Evolutionary conservation across 2,797 vertebrate species (phyloP), one percentile per base, ranked within the genome.

Genomic region (Peromyscus aztecus): DNA sequence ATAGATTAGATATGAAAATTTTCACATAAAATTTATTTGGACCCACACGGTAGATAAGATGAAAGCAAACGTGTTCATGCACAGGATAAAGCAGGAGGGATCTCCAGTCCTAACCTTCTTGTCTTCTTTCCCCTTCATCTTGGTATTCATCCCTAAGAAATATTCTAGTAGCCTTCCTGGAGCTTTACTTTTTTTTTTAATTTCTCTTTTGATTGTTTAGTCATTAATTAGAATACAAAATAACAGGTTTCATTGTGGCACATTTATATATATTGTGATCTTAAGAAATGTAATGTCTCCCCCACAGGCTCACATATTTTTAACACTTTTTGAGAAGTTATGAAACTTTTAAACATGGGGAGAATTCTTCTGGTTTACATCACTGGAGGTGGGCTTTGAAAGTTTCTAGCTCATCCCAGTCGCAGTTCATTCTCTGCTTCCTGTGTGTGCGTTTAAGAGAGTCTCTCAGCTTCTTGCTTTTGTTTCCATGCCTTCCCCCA

Each of bases 71-170:
- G 0, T 63, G 8, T 24, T 55, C 4, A 57, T 21, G 8, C 1
- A 21, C 2, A 63, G 57, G 37, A 6, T 3, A 29, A 34, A 4
- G 1, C 1, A 23, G 7, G 5, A 21, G 1, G 0, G 14, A 14
- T 49, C 24, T 65, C 27, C 17, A 29, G 17, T 17, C 1, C 2
- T 1, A 4, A 7, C 16, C 1, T 1, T 90, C n/a, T 23, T 27
- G 31, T 14, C 14, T 2, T 3, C 1, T 17, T 67, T 9, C 4
- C 0, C 3, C 23, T 73, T 82, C 12, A 24, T 0, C 9, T 1
- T 9, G 27, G 6, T 14, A n/a, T 4, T 17, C 1, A 59, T 29
- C 0, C 13, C 7, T 17, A 6, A 77, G 49, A 34, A 23, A 55
- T 67, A 2, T 24, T 5, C 31, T 71, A 77, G 13, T 8, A 81